phyloP scores from a whole-genome alignment of 2,113 vertebrate species.

The Halcyon malimbica region DNA sequence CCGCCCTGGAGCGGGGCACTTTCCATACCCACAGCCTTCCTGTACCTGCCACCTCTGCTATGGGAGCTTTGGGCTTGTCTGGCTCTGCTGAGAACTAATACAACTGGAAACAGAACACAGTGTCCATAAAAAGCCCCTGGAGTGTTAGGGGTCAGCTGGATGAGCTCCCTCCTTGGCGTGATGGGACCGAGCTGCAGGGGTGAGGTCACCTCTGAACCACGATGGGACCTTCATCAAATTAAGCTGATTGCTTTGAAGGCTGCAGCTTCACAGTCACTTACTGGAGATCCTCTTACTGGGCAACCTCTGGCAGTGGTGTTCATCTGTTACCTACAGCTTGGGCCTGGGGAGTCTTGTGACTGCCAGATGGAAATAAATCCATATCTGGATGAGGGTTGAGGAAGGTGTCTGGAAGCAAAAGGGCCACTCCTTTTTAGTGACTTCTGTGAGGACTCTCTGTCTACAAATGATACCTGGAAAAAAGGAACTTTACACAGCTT shows the following conservation, averaged over 20 bases:
- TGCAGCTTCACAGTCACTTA: neutral
- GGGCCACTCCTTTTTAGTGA: neutral
- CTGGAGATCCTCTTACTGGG: neutral
- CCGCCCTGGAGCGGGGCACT: neutral
- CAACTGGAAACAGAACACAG: neutral
- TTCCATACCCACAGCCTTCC: neutral
- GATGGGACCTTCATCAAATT: neutral
- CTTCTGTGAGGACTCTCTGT: neutral
- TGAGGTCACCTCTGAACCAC: neutral
- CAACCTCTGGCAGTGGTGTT: neutral
- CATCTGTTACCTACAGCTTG: neutral
- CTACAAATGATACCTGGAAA: neutral
- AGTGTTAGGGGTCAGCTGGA: neutral
- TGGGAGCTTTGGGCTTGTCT: neutral
- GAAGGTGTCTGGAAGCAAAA: neutral
- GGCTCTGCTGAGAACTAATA: neutral
- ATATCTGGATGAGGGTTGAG: too few relatives aligned
- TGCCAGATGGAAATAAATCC: neutral
- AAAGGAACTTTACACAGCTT: neutral
- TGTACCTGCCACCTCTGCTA: neutral
- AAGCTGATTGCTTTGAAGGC: neutral
- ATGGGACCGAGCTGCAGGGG: neutral
- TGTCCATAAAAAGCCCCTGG: accelerated
- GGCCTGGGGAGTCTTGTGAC: neutral
- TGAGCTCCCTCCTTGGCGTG: neutral